Evolutionary conservation across 2,888 invertebrate species (phyloP).

Genomic region (Synergus laeviventris): DNA sequence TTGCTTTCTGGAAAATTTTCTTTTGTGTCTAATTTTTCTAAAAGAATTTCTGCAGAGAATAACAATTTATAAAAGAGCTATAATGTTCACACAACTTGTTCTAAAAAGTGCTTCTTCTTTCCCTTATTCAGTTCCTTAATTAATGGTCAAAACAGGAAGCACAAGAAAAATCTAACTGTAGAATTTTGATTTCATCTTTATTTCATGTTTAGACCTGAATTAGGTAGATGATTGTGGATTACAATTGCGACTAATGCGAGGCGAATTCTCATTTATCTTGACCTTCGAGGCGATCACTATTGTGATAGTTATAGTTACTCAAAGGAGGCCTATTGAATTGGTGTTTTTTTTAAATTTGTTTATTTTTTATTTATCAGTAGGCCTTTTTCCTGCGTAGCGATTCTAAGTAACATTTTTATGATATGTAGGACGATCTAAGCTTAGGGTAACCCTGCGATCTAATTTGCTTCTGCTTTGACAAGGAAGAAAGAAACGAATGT

Average conservation of each 20-base stretch:
- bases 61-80: neutral
- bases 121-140: neutral
- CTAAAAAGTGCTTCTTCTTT: neutral
- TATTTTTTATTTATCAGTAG: constrained; percentile 42
- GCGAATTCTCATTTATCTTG: constrained; percentile 7
- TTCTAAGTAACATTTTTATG: constrained; percentile 57
- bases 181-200: neutral
- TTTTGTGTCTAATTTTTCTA: neutral
- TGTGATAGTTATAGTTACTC: constrained; percentile 18
- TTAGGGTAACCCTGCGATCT: constrained; percentile 58
- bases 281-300: constrained; percentile 17
- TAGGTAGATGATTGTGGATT: neutral
- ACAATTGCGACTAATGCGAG: constrained; percentile 4
- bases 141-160: neutral
- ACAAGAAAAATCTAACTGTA: neutral
- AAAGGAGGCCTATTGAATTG: constrained; percentile 37
- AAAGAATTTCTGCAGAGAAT: neutral
- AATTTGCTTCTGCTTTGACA: constrained; percentile 52
- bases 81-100: neutral
- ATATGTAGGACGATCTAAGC: constrained; percentile 69
- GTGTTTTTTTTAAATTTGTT: constrained; percentile 21
- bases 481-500: constrained; percentile 11
- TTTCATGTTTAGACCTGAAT: neutral
- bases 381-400: constrained; percentile 41
- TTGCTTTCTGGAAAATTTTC: neutral